phyloP scores from a whole-genome alignment of 2,888 invertebrate genomes.

The Lampropteryx suffumata region DNA sequence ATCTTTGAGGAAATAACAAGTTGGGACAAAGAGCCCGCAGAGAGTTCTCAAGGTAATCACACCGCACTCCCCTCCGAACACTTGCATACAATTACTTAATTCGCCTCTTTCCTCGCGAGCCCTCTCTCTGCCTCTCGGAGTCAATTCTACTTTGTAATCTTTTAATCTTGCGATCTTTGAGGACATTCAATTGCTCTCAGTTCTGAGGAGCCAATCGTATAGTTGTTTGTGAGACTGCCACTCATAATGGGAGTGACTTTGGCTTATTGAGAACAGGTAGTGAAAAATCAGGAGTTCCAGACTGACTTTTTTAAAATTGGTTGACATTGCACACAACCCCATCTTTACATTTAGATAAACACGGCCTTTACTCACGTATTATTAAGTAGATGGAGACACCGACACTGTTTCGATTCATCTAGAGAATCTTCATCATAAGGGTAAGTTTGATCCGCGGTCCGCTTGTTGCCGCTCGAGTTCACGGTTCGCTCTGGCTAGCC shows the following conservation, averaged over 20 bases:
- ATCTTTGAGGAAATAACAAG: constrained; percentile 34
- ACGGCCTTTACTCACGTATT: too few species aligned
- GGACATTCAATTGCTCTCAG: constrained; percentile 23
- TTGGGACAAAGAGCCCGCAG: constrained; percentile 34
- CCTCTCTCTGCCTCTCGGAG: constrained; percentile 9
- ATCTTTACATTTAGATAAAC: too few species aligned
- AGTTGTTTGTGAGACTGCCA: constrained; percentile 10
- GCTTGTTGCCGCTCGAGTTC: too few species aligned
- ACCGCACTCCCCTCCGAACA: constrained; percentile 33
- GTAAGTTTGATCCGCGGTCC: too few species aligned
- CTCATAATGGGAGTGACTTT: background rate
- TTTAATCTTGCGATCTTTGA: constrained; percentile 30
- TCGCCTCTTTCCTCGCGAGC: constrained; percentile 43
- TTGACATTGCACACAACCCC: too few species aligned
- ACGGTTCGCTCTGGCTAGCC: too few species aligned
- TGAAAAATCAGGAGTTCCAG: too few species aligned
- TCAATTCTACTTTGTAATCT: constrained; percentile 33
- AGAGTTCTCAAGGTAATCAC: constrained; percentile 33
- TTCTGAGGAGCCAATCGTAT: constrained; percentile 20
- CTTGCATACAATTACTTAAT: constrained; percentile 59
- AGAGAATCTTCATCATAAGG: too few species aligned
- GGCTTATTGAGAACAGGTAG: background rate
- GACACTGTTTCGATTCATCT: too few species aligned
- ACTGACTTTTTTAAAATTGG: too few species aligned
- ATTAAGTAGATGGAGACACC: too few species aligned